phyloP scores from a whole-genome alignment of 2,113 vertebrate species.

The Thamnaconus septentrionalis region DNA sequence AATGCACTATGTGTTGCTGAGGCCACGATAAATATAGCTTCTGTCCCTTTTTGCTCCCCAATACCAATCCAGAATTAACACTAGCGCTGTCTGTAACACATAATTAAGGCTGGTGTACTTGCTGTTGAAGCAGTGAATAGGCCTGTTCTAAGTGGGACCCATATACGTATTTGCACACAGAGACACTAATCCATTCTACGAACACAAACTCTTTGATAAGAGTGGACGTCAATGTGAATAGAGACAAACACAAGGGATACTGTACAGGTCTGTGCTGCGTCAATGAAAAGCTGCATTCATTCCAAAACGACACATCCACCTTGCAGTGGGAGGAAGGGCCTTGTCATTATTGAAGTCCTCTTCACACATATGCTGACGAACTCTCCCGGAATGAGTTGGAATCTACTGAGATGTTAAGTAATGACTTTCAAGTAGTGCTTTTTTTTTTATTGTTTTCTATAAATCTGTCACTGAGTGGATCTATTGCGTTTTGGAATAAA shows the following conservation, averaged over 20 bases:
- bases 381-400: conserved; percentile 15
- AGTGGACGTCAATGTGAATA: conserved; percentile 35
- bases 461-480: conserved; percentile 37
- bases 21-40: conserved; percentile 67
- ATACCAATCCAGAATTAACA: conserved; percentile 67
- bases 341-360: conserved; percentile 36
- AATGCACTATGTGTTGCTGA: conserved; percentile 71
- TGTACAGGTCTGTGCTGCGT: conserved; percentile 62
- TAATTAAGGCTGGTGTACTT: conserved; percentile 75
- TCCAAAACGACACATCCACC: conserved; percentile 58
- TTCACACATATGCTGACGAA: conserved; percentile 28
- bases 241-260: conserved; percentile 48
- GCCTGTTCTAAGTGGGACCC: conserved; percentile 61
- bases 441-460: conserved; percentile 4
- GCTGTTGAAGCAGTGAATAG: conserved; percentile 76
- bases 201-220: conserved; percentile 58
- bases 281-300: conserved; percentile 49
- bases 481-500: conserved; percentile 67
- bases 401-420: conserved; percentile 30
- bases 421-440: conserved; percentile 58
- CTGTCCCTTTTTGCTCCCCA: conserved; percentile 63
- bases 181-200: conserved; percentile 56
- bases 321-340: conserved; percentile 19
- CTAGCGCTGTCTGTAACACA: conserved; percentile 62
- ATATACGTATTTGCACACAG: conserved; percentile 48